These are phyloP conservation scores for Corythoichthys intestinalis DNA, from an alignment of 2,113 vertebrate genomes.

Conservation along the genomic window DNA sequence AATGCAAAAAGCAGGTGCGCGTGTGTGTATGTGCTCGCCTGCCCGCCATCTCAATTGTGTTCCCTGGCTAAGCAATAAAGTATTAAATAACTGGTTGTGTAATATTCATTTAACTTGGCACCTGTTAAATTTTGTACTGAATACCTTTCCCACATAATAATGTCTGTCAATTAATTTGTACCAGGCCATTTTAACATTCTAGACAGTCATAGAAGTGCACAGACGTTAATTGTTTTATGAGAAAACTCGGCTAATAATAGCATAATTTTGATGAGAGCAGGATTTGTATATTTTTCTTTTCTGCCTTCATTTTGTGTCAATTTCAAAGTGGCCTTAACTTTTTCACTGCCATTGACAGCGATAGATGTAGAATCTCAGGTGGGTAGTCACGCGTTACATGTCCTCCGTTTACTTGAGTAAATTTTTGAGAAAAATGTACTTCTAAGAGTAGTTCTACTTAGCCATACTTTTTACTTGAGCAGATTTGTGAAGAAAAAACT, in stretches of 20 bases:
- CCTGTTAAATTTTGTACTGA: constrained; percentile 6
- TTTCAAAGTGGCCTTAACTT: no score
- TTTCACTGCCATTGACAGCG: no score
- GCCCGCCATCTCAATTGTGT: constrained; percentile 28
- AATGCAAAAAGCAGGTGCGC: constrained; percentile 52
- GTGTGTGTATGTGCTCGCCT: constrained; percentile 26
- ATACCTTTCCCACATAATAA: neutral
- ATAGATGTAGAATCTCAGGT: no score
- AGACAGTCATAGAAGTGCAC: neutral
- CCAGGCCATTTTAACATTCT: neutral
- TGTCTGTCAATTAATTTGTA: neutral
- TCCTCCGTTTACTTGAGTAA: no score
- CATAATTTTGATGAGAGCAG: no score
- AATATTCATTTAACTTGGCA: constrained; percentile 37
- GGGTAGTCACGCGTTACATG: no score
- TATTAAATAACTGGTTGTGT: constrained; percentile 54
- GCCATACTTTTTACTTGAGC: no score
- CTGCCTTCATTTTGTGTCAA: no score
- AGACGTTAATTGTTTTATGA: neutral
- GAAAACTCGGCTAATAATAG: neutral
- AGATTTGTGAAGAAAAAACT: no score
- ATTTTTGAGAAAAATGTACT: no score
- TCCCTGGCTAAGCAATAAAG: constrained; percentile 44
- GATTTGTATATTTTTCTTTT: no score
- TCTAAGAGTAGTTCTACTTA: no score